A percentile compares a stretch with the other conserved stretches of the same genome.
Evolutionary conservation across 2,797 vertebrate genomes (phyloP).

Genomic region (Phataginus tetradactyla): DNA sequence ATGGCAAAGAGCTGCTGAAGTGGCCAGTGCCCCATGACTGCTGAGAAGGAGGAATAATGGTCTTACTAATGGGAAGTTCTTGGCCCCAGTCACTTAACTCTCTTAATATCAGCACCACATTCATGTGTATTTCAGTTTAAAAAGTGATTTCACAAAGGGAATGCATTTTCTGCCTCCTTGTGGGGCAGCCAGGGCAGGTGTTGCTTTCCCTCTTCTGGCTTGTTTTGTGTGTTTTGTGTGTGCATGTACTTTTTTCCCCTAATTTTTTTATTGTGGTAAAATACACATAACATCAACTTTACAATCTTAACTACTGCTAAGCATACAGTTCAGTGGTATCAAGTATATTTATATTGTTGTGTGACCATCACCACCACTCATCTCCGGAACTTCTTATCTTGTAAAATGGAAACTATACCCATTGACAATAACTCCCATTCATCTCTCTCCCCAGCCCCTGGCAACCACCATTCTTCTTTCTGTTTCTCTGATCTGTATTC

Average conservation of each 20-base stretch:
- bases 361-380: not conserved
- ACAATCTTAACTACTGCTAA: not conserved
- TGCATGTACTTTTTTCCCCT: not conserved
- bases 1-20: not conserved
- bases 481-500: not conserved
- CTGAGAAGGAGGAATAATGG: not conserved
- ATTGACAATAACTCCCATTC: not conserved
- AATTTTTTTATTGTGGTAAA: not conserved
- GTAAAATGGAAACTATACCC: not conserved
- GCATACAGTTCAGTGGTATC: not conserved
- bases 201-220: not conserved
- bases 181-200: not conserved
- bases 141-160: not conserved
- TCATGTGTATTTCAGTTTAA: constrained; percentile 4
- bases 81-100: not conserved
- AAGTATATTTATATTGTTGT: not conserved
- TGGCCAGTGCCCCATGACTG: not conserved
- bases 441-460: too few species aligned
- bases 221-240: not conserved
- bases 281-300: not conserved
- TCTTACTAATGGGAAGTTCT: not conserved
- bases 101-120: not conserved
- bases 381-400: not conserved
- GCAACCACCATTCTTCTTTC: not conserved
- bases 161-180: not conserved